Evolutionary conservation across 2,888 invertebrate species (phyloP), one percentile per base, ranked within the genome.

Genomic region (Xylota segnis): DNA sequence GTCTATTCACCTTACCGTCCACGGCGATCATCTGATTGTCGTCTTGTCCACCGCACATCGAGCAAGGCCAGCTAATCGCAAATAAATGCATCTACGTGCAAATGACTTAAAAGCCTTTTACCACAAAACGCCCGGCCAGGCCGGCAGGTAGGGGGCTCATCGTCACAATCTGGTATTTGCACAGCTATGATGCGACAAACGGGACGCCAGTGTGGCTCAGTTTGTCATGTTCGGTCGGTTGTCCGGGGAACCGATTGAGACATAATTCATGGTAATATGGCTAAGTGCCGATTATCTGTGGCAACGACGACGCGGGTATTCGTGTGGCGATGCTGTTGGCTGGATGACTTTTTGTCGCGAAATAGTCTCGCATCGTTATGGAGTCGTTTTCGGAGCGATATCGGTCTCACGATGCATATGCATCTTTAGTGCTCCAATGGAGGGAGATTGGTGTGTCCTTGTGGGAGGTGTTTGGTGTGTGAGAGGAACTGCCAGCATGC

Each of bases 11-110:
- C 61, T 77, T 52, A 66, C 52, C 40, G 16, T 65, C 71, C 65
- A 18, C 9, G 29, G 58, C 52, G 70, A 40, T 72, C 74, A 56
- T 74, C 54, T 56, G 66, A 61, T 54, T 61, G 68, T 79, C 75
- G 54, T 54, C 75, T 71, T 75, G 84, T 72, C 75, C 70, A 61
- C 52, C 59, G 37, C 65, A 77, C 83, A 66, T 61, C 54, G 72
- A 43, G 58, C 29, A 65, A 47, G 52, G 23, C 68, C 43, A 52
- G 47, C 66, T 82, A 82, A 86, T 86, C 86, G 81, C 76, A 86
- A 86, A 86, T 86, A 86, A 86, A 86, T 86, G 82, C 86, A 82
- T 82, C 82, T 86, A 81, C 86, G 86, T 86, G 86, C 86, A 82
- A 86, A 86, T 86, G 82, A 82, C 86, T 86, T 81, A 76, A 86